Evolutionary conservation across 2,113 vertebrate genomes (phyloP).

Genomic region (Sprattus sprattus): DNA sequence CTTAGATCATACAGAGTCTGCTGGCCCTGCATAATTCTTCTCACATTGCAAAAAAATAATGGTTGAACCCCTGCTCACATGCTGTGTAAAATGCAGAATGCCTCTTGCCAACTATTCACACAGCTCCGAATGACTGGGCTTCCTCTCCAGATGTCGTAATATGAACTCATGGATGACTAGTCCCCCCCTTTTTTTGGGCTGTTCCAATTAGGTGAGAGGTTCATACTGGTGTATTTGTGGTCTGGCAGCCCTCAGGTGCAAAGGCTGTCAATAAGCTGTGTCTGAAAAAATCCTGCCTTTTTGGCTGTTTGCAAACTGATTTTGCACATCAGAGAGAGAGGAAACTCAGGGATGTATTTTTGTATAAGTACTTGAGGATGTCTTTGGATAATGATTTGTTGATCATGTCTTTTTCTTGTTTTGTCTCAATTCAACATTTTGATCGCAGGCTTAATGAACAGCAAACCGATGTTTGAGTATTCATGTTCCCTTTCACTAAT

Average conservation of each 20-base stretch:
- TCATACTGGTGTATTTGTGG: neutral
- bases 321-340: constrained; percentile 5
- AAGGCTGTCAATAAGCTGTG: neutral
- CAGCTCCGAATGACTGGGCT: neutral
- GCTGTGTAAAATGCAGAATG: neutral
- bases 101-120: neutral
- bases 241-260: neutral
- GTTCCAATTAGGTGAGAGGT: neutral
- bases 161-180: neutral
- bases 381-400: constrained; percentile 1
- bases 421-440: neutral
- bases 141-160: neutral
- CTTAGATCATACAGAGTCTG: neutral
- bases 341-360: constrained; percentile 65
- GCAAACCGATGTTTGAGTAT: neutral
- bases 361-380: neutral
- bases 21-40: neutral
- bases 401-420: neutral
- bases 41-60: neutral
- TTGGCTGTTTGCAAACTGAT: neutral
- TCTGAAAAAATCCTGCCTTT: neutral
- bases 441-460: neutral
- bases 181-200: neutral
- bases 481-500: neutral
- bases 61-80: neutral